These are phyloP conservation scores for Manacus vitellinus DNA, from an alignment of 2,113 vertebrate species.

Conservation along the genomic window DNA sequence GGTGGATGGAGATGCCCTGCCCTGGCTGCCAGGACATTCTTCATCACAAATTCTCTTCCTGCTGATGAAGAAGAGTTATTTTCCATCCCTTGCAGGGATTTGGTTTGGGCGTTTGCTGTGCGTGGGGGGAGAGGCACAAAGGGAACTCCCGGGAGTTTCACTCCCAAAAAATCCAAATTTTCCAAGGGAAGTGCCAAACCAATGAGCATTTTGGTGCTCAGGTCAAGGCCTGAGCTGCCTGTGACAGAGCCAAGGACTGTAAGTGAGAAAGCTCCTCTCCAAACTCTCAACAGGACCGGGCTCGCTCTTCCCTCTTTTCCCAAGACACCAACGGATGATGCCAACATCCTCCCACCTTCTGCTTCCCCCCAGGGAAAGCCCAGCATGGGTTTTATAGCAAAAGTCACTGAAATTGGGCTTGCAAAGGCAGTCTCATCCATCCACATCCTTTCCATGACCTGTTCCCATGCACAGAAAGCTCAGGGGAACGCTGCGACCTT, in stretches of 20 bases:
- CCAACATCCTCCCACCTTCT: not conserved
- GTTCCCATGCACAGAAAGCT: not conserved
- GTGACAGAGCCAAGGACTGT: not conserved
- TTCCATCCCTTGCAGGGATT: not conserved
- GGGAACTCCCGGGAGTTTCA: not conserved
- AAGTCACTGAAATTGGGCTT: not conserved
- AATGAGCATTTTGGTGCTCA: not conserved
- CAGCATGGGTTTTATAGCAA: not conserved
- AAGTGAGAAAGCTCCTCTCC: not conserved
- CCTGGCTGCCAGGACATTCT: not conserved
- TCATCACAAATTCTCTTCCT: not conserved
- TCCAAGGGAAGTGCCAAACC: not conserved
- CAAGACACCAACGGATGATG: accelerated
- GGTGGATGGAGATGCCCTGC: not conserved
- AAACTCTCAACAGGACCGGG: accelerated
- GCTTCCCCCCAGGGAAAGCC: not conserved
- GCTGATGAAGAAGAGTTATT: not conserved
- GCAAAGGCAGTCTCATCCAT: not conserved
- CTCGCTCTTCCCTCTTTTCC: not conserved
- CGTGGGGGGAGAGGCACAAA: accelerated
- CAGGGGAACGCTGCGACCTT: accelerated
- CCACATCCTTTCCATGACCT: not conserved
- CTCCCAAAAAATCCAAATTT: not conserved
- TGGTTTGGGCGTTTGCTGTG: not conserved
- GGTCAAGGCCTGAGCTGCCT: not conserved